Percentiles rank a stretch among this genome's conserved stretches.
These are phyloP conservation scores for Hassar affinis DNA, from an alignment of 2,113 vertebrate species.

Conservation along the genomic window DNA sequence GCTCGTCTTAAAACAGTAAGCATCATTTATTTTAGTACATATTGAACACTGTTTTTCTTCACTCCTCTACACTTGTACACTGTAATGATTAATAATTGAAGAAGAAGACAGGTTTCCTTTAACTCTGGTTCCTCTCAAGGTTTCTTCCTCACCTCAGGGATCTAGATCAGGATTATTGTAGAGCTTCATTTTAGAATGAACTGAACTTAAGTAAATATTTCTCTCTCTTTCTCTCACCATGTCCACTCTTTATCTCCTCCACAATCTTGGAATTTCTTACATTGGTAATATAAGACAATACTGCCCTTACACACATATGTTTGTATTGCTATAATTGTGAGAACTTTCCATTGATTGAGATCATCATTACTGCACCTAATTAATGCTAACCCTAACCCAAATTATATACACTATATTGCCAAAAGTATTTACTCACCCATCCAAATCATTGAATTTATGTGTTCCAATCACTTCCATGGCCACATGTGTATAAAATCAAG, in stretches of 20 bases:
- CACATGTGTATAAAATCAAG: too few species aligned
- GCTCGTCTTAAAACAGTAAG: background rate
- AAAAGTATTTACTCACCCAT: too few species aligned
- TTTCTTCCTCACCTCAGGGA: background rate
- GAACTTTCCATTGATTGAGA: too few species aligned
- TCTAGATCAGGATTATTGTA: background rate
- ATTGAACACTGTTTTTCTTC: background rate
- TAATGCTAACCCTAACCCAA: too few species aligned
- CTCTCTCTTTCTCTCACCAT: slow-evolving; percentile 72
- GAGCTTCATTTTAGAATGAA: background rate
- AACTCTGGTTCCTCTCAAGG: background rate
- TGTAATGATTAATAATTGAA: background rate
- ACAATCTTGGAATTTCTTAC: slow-evolving; percentile 78
- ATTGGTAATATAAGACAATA: slow-evolving; percentile 88
- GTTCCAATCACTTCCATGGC: too few species aligned
- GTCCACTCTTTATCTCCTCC: slow-evolving; percentile 81
- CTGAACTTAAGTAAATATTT: background rate
- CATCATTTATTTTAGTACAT: background rate
- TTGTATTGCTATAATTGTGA: too few species aligned
- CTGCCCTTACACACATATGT: slow-evolving; percentile 26
- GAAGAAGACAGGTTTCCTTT: background rate
- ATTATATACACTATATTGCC: too few species aligned
- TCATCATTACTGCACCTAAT: too few species aligned
- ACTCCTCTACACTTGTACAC: background rate
- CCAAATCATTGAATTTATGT: too few species aligned